Evolutionary conservation across 2,113 vertebrate species (phyloP), one percentile per base, ranked within the genome.

Genomic region (Lethenteron reissneri): DNA sequence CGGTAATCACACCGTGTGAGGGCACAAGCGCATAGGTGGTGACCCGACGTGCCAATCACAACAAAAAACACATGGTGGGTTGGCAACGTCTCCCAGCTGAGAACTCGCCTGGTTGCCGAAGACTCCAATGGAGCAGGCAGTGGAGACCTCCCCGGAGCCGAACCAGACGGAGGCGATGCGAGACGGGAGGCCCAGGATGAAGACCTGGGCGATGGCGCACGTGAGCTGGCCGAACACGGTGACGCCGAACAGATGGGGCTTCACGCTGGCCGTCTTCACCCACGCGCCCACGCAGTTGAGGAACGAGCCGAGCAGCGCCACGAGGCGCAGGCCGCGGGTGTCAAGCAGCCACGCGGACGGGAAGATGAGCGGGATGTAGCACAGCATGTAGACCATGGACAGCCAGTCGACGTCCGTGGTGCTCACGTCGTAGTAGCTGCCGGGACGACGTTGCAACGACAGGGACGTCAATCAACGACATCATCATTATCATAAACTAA

Each of bases 131-230:
- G 92, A 85, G 76, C 89, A 97, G 60, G 92, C 94, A 0, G 87
- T 91, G 64, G 91, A 97, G 15, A 97, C 92, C 73, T 97, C 91
- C 0, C 78, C 74, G 1, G 85, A 77, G 2, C 92, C 83, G 21
- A 99, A 99, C 92, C 94, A 99, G 70, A 90, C 85, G 0, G 91
- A 92, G 3, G 92, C 91, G 8, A 97, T 80, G 11, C 57, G 81
- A 1, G 90, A 89, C 2, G 92, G 92, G 82, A 97, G 87, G 70
- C 94, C 94, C 69, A 99, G 81, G 79, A 99, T 95, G 80, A 97
- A 92, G 72, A 96, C 87, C 78, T 99, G 92, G 1, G 88, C 81
- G 9, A 86, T 2, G 0, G 88, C 78, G 57, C 85, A 86, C 57
- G 82, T 70, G 9, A 83, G 73, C 83, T 97, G 91, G 5, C 88